These are phyloP conservation scores for Eupithecia insigniata DNA, from an alignment of 2,888 invertebrate genomes.

Conservation along the genomic window DNA sequence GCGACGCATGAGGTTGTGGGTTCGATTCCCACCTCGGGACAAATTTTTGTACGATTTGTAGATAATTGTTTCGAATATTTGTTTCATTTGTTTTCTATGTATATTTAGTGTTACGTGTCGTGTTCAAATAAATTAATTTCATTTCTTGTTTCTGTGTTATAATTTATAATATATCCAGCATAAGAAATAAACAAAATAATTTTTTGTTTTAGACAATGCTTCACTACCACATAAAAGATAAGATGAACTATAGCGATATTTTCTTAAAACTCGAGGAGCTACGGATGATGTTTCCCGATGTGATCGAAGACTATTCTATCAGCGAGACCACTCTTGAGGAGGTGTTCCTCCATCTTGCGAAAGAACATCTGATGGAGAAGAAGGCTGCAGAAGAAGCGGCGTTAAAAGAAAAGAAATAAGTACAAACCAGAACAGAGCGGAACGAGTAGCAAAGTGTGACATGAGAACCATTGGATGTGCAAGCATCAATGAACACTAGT, in stretches of 20 bases:
- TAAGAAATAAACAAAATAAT: too few species aligned
- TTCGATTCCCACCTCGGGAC: too few species aligned
- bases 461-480: not conserved
- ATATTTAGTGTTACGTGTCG: too few species aligned
- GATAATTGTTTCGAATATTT: too few species aligned
- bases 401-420: not conserved
- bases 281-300: slow-evolving; percentile 62
- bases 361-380: slow-evolving; percentile 33
- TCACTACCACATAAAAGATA: slow-evolving; percentile 87
- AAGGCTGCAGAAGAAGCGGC: not conserved
- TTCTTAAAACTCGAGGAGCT: slow-evolving; percentile 85
- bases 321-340: slow-evolving; percentile 92
- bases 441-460: not conserved
- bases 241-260: slow-evolving; percentile 85
- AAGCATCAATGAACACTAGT: too few species aligned
- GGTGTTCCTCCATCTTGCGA: slow-evolving; percentile 85
- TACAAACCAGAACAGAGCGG: not conserved
- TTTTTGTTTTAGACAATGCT: slow-evolving; percentile 82
- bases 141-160: too few species aligned
- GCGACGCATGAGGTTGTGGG: too few species aligned
- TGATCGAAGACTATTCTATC: slow-evolving; percentile 90
- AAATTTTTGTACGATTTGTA: too few species aligned
- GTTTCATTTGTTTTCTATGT: too few species aligned
- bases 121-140: too few species aligned
- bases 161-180: too few species aligned